Evolutionary conservation across 1,140 invertebrate genomes (phyloP), one percentile per base, ranked within the genome.

Genomic region (Aethina tumida): DNA sequence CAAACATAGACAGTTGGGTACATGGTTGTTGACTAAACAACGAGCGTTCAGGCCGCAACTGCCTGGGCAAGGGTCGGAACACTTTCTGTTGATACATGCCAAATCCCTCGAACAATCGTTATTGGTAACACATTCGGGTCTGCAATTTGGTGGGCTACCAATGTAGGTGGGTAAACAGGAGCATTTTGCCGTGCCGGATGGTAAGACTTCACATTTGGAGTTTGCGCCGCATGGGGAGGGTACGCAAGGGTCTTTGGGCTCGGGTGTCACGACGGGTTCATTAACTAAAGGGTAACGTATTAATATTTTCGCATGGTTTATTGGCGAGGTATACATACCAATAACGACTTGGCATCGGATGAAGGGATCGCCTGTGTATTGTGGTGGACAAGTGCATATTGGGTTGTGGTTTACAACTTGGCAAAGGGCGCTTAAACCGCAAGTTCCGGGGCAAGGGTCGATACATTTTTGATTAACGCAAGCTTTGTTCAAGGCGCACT

Each of bases 161-260:
- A 73, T 68, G 55, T 75, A 81, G 35, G 68, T 67, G 5, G 62
- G 47, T 2, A 73, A 38, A 49, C 79, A 82, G 2, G 69, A 68
- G 53, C 80, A 84, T 19, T 71, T 64, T 2, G 71, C 68, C 17
- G 67, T 67, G 8, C 67, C 69, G 16, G 69, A 66, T 16, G 47
- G 36, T 5, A 66, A 68, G 12, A 71, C 68, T 35, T 72, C 65
- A 52, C 84, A 88, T 48, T 77, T 60, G 19, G 79, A 75, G 51
- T 87, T 83, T 0, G 77, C 68, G 5, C 84, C 84, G 53, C 84
- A 89, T 1, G 83, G 83, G 6, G 78, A 77, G 2, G 81, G 81
- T 24, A 70, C 62, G 52, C 85, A 89, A 0, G 80, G 79, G 47
- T 80, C 70, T 34, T 30, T 27, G 4, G 62, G 45, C 39, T 42